Conservation (phyloP, 2,888 invertebrate species). For the Drosophila eohydei region DNA sequence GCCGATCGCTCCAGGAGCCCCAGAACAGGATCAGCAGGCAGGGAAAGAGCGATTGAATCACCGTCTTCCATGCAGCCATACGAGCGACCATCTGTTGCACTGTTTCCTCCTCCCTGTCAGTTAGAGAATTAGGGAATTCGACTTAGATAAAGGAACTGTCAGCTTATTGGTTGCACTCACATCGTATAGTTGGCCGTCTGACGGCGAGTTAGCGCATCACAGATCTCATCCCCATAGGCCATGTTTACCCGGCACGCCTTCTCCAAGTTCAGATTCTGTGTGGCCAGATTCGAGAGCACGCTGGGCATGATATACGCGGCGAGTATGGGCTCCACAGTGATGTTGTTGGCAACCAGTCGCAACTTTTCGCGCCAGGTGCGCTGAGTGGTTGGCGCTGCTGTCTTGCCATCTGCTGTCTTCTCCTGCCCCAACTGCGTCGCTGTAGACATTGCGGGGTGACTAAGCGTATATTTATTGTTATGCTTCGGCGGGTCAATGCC, state of each 20-base stretch:
- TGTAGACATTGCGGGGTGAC: slow-evolving; percentile 27
- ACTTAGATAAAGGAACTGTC: too few species aligned
- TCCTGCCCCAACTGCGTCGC: slow-evolving; percentile 18
- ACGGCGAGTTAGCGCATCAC: slow-evolving; percentile 90
- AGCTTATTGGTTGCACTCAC: slow-evolving; percentile 81
- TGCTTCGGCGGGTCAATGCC: slow-evolving; percentile 52
- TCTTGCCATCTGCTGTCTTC: slow-evolving; percentile 30
- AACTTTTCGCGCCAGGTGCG: slow-evolving; percentile 85
- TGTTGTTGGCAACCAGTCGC: slow-evolving; percentile 86
- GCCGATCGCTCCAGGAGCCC: slow-evolving; percentile 90
- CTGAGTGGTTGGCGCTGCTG: slow-evolving; percentile 8
- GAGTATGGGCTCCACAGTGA: slow-evolving; percentile 89
- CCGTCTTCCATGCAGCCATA: slow-evolving; percentile 94
- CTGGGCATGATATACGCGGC: slow-evolving; percentile 88
- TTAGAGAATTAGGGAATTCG: not conserved
- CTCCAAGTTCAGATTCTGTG: slow-evolving; percentile 93
- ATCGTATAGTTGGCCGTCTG: slow-evolving; percentile 87
- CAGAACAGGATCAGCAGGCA: slow-evolving; percentile 92
- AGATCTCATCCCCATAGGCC: slow-evolving; percentile 89
- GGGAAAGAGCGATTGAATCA: slow-evolving; percentile 93
- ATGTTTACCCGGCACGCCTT: slow-evolving; percentile 94
- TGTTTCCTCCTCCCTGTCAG: slow-evolving; percentile 87
- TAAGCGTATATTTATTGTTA: slow-evolving; percentile 60
- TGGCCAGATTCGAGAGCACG: slow-evolving; percentile 90
- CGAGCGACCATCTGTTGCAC: slow-evolving; percentile 91